Evolutionary conservation across 2,797 vertebrate species (phyloP), one percentile per base, ranked within the genome.

Genomic region (Manis crassicaudata): DNA sequence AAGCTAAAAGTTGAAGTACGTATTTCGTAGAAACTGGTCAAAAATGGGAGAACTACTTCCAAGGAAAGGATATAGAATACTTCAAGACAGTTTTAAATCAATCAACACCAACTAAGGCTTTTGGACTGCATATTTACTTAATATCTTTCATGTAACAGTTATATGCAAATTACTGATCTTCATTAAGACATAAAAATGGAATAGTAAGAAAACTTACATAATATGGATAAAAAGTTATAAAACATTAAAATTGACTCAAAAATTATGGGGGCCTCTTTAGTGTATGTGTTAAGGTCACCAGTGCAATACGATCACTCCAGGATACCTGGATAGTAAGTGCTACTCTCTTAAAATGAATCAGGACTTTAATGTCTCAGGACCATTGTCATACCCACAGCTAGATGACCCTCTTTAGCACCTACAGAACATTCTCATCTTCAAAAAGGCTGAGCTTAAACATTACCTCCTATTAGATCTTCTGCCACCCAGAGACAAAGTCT

Each of bases 111-210:
- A 68, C 50, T 56, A 85, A 94, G 58, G 32, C 5, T 80, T 37
- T n/a, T 83, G 32, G 21, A 43, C 25, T 84, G 17, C 7, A 43
- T 8, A 73, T 86, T 92, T 46, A 63, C 18, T 93, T 46, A 56
- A 6, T 56, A 52, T 76, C 20, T 86, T 95, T 88, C 29, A 92
- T 46, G 89, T 32, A 46, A 85, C 0, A 54, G 37, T 54, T 65
- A 88, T 0, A 67, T 54, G 68, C 50, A 86, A 96, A 90, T 95
- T 82, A 76, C 2, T n/a, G 43, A 77, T 40, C 35, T 94, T 80
- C n/a, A 6, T 67, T 58, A 75, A 92, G 79, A 96, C 83, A 70
- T 83, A 91, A 91, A 88, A 86, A 12, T 91, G 21, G 46, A 93
- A 82, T 16, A 86, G 70, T 16, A 75, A 35, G 58, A 25, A 86